These are phyloP conservation scores for Plebejus argus DNA, from an alignment of 2,888 invertebrate species.

Conservation along the genomic window DNA sequence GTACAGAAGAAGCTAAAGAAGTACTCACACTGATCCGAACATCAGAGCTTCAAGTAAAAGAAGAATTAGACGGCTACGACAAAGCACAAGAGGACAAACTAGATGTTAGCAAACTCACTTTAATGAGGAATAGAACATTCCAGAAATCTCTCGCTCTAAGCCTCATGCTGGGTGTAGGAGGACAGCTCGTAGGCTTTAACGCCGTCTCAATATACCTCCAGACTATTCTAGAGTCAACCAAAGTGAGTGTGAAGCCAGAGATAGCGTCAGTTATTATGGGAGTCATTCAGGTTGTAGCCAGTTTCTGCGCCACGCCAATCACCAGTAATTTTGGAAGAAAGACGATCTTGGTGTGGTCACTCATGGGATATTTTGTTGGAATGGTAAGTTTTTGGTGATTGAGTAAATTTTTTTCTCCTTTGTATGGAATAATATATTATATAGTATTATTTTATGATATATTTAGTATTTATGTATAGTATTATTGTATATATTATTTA, in stretches of 20 bases:
- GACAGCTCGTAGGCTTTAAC: conserved; percentile 53
- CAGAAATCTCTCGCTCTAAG: conserved; percentile 46
- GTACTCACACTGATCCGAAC: conserved; percentile 53
- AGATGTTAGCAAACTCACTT: conserved; percentile 36
- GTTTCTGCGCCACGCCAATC: conserved; percentile 50
- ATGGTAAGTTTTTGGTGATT: conserved; percentile 41
- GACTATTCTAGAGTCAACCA: conserved; percentile 55
- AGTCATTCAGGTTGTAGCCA: conserved; percentile 55
- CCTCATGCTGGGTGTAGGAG: conserved; percentile 42
- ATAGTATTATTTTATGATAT: too few relatives aligned
- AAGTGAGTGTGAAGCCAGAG: conserved; percentile 52
- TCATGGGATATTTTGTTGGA: conserved; percentile 47
- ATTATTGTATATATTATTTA: too few relatives aligned
- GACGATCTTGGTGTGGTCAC: conserved; percentile 45
- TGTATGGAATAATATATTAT: too few relatives aligned
- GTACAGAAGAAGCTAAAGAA: conserved; percentile 50
- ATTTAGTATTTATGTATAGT: too few relatives aligned
- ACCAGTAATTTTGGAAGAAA: conserved; percentile 54
- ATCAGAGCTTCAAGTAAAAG: conserved; percentile 51
- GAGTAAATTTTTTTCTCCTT: too few relatives aligned
- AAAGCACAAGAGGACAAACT: conserved; percentile 33
- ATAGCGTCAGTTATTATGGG: conserved; percentile 56
- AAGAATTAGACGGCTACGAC: conserved; percentile 56
- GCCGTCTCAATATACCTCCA: conserved; percentile 56
- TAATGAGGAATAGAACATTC: conserved; percentile 45